Base-by-base conservation (phyloP, 2,797 vertebrate species). In the Hafferia zeledoni region DNA sequence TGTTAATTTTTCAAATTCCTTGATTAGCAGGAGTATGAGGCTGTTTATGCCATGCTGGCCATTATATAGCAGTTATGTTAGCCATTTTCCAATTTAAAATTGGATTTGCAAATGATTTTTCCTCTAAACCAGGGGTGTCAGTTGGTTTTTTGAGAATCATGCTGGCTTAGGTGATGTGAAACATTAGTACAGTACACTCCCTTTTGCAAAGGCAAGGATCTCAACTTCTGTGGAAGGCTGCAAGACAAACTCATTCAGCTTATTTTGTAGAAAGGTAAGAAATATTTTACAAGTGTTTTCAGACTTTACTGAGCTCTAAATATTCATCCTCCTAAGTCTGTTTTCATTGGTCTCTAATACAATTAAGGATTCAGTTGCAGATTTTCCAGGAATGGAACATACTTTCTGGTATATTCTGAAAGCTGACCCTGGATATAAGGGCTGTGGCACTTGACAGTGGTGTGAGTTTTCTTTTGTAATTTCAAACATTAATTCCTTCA, bases 1-100 rank as follows among this genome's bases (percentile, higher is more conserved):
- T 93, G 39, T 52, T 88, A 82, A 39, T 93, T 70, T 92, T 85
- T 72, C 17, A 75, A 25, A 59, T 94, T 61, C 30, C 18, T 94
- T 69, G 25, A 55, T 74, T 81, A 91, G 35, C 1, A 4, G 28
- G 15, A 6, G 0, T 71, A 30, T 50, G 12, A 49, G 37, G 5
- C 44, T 80, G 17, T 83, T 91, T 31, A 22, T 44, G 79, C 56
- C 43, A 75, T 37, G 44, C 16, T 53, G 31, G 9, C n/a, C 3
- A 7, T 87, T 91, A 43, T 43, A 43, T 17, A 43, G 41, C 16
- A 43, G 41, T 17, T 43, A 43, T 37, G 44, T 17, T 53, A 35
- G 9, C n/a, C 3, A 7, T 87, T 91, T 88, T 87, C 41, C 9
- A 9, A 68, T 85, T 65, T 57, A 61, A 75, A 93, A 49, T 37